Conservation (phyloP, 2,888 invertebrate species). For the Drosophila niveifrons region DNA sequence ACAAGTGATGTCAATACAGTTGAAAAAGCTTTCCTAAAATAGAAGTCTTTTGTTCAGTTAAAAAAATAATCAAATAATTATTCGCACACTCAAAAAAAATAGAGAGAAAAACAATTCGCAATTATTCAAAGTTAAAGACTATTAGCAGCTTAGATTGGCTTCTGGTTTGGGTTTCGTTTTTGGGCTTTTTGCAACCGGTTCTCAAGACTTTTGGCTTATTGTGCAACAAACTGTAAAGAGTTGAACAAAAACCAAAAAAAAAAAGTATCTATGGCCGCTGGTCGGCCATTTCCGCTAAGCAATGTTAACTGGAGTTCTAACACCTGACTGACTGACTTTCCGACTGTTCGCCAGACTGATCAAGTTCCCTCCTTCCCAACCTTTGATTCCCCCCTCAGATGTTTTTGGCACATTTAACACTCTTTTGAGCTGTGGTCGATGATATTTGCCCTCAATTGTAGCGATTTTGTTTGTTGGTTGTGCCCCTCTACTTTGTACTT, state of each 20-base stretch:
- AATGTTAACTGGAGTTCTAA: constrained; percentile 27
- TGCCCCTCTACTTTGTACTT: constrained; percentile 39
- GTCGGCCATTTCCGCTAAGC: constrained; percentile 59
- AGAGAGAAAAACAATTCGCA: constrained; percentile 12
- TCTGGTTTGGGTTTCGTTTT: constrained; percentile 39
- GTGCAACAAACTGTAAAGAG: constrained; percentile 48
- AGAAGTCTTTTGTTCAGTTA: background rate
- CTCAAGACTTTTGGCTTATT: constrained; percentile 35
- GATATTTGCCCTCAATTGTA: constrained; percentile 64
- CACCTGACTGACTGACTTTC: constrained; percentile 20
- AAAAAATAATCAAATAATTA: background rate
- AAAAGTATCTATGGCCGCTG: constrained; percentile 29
- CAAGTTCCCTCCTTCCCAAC: background rate
- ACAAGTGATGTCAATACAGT: background rate
- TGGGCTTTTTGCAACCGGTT: constrained; percentile 35
- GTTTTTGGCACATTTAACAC: constrained; percentile 29
- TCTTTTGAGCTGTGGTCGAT: constrained; percentile 27
- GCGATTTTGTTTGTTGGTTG: constrained; percentile 10
- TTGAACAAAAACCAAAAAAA: constrained; percentile 7
- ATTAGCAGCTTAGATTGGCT: constrained; percentile 52
- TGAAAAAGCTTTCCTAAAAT: background rate
- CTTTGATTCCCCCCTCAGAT: background rate
- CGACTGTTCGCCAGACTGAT: background rate
- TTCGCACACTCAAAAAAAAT: background rate
- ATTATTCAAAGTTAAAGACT: constrained; percentile 40